Conservation (phyloP, 2,888 invertebrate species). For the Drosophila hamatofila region DNA sequence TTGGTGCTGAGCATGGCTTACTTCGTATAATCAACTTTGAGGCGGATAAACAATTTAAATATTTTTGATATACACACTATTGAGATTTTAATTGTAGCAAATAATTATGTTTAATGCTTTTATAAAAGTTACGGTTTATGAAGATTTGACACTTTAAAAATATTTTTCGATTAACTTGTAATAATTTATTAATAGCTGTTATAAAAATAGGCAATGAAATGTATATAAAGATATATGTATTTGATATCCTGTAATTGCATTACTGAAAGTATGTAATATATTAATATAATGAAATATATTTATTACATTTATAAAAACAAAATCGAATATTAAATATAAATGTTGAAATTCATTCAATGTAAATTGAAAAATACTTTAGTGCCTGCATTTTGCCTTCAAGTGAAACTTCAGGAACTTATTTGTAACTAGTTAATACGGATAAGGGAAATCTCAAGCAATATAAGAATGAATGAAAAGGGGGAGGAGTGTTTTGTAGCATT, state of each 20-base stretch:
- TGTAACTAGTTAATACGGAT: background rate
- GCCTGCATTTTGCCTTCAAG: background rate
- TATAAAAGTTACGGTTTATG: constrained; percentile 7
- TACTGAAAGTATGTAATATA: constrained; percentile 29
- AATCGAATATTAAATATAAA: constrained; percentile 19
- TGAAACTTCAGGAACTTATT: background rate
- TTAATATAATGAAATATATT: constrained; percentile 29
- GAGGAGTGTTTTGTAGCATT: background rate
- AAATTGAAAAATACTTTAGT: background rate
- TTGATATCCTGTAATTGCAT: constrained; percentile 25
- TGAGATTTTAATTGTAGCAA: constrained; percentile 33
- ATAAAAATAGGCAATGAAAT: constrained; percentile 13
- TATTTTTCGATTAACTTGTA: constrained; percentile 30
- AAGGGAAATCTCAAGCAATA: background rate
- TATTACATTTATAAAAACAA: constrained; percentile 45
- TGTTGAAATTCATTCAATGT: constrained; percentile 6
- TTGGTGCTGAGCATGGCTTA: constrained; percentile 84
- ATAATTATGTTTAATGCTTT: constrained; percentile 21
- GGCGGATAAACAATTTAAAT: constrained; percentile 36
- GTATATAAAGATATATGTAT: constrained; percentile 28
- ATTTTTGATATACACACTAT: constrained; percentile 2
- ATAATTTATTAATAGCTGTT: constrained; percentile 42
- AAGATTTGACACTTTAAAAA: constrained; percentile 4
- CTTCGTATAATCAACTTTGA: constrained; percentile 72
- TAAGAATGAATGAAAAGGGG: background rate